A percentile compares a stretch with the other conserved stretches of the same genome.
phyloP scores from a whole-genome alignment of 2,888 invertebrate genomes.

The Schizaphis graminum region DNA sequence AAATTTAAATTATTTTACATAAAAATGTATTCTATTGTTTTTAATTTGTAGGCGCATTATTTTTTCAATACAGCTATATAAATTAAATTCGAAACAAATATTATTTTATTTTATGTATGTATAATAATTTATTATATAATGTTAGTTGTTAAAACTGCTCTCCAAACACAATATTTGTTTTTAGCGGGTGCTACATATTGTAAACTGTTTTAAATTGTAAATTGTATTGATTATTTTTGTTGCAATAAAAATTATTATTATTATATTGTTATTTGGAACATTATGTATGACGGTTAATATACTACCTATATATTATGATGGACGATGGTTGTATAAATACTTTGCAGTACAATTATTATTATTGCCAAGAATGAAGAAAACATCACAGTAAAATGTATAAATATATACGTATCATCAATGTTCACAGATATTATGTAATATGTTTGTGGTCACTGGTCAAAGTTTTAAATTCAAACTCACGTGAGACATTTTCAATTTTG shows the following conservation, averaged over 20 bases:
- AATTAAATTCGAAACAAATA: background rate
- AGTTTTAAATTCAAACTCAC: background rate
- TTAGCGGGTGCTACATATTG: background rate
- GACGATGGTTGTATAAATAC: too few relatives aligned
- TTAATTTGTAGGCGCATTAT: background rate
- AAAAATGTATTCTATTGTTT: background rate
- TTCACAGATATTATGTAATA: background rate
- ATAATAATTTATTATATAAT: background rate
- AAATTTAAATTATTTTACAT: background rate
- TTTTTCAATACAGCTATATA: background rate
- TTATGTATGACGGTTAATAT: too few relatives aligned
- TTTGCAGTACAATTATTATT: too few relatives aligned
- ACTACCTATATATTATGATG: too few relatives aligned
- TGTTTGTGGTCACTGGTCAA: background rate
- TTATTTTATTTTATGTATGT: background rate
- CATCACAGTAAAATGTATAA: background rate
- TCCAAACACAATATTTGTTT: background rate
- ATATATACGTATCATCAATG: background rate
- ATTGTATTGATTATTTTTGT: background rate
- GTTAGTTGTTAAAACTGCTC: background rate
- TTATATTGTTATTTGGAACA: too few relatives aligned
- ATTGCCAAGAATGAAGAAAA: background rate
- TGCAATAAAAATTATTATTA: too few relatives aligned
- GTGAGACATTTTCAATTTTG: background rate
- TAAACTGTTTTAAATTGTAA: background rate